Conservation (phyloP, 2,113 vertebrate species). For the Agapornis roseicollis region DNA sequence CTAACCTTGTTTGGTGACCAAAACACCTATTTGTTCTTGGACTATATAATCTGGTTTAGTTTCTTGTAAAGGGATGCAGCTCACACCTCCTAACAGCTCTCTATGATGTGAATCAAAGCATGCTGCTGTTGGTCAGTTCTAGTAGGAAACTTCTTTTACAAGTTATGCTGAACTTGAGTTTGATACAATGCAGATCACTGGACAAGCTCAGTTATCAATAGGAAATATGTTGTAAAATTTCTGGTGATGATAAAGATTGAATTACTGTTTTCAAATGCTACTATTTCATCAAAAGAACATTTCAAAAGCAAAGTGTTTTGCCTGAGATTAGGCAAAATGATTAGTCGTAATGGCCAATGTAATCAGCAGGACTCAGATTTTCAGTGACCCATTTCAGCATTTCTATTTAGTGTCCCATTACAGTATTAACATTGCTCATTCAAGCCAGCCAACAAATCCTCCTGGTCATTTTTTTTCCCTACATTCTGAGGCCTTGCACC, state of each 20-base stretch:
- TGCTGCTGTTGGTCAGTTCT: background rate
- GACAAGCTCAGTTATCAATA: background rate
- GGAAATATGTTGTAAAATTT: background rate
- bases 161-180: accelerated
- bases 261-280: background rate
- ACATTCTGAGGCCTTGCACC: background rate
- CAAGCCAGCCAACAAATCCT: background rate
- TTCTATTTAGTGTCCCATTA: background rate
- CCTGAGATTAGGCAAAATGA: background rate
- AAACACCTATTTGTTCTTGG: background rate
- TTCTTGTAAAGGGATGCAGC: background rate
- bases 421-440: background rate
- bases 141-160: background rate
- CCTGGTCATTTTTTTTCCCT: background rate
- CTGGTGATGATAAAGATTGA: background rate
- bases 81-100: background rate
- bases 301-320: background rate
- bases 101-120: background rate
- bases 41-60: background rate
- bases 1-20: background rate
- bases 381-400: background rate
- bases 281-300: background rate
- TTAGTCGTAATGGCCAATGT: background rate
- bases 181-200: background rate
- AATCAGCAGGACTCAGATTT: background rate